Evolutionary conservation across 2,888 invertebrate species (phyloP), one percentile per base, ranked within the genome.

Genomic region (Pogonocherus hispidulus): DNA sequence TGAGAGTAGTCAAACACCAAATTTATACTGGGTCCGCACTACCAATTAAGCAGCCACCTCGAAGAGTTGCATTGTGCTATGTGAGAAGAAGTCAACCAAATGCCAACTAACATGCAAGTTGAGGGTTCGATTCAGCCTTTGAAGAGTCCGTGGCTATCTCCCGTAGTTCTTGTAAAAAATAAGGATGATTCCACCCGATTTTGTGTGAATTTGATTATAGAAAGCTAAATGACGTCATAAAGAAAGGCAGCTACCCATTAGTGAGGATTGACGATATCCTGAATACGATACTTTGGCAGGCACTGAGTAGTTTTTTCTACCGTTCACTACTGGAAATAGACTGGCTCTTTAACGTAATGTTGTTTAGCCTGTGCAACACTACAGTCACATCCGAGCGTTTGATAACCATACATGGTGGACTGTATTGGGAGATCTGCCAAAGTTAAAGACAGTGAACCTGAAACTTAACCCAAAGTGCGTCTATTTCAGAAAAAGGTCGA

Each of bases 211-310:
- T n/a, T 3, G 71, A 71, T 35, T 71, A 63, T 27, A 23, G 68
- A 46, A 35, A 46, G 69, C 16, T 71, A 27, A 71, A 71, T 49
- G n/a, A 44, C 3, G 63, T 71, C 6, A 73, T 66, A 1, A 66
- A 68, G 32, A 71, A 74, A 9, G 49, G 63, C 20, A 72, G 32
- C 14, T 74, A 73, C 35, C 74, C 74, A 0, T 32, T 75, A 20
- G 72, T 72, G 4, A 32, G 63, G 9, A 75, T 75, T 16, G 72
- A 73, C 32, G 75, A 75, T 37, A 72, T 67, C 20, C 59, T 76
- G 41, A 14, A n/a, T n/a, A n/a, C n/a, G n/a, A 41, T 11, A 41
- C 41, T 3, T 9, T 41, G 41, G 41, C 41, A n/a, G 41, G 41
- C 4, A 4, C 41, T 4, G 4, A 41, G n/a, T 41, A 5, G 41